Conservation (phyloP, 1,140 invertebrate species). For the Teleopsis dalmanni region DNA sequence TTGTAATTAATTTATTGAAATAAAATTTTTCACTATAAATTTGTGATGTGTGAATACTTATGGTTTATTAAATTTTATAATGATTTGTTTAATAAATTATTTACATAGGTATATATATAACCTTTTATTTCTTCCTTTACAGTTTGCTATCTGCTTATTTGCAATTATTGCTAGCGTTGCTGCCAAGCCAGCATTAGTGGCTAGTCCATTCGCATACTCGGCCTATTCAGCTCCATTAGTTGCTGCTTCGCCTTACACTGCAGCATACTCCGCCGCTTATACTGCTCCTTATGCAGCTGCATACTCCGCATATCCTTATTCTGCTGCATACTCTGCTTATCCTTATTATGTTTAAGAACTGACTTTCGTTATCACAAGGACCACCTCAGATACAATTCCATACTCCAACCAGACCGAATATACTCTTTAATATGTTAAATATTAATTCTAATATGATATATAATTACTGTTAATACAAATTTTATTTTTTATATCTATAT, state of each 20-base stretch:
- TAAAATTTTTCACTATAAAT: not conserved
- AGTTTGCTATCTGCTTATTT: constrained; percentile 39
- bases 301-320: no score
- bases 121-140: not conserved
- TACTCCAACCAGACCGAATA: no score
- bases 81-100: constrained; percentile 1
- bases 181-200: constrained; percentile 33
- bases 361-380: no score
- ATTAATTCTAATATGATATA: no score
- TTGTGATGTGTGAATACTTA: not conserved
- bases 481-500: no score
- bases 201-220: constrained; percentile 39
- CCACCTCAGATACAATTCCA: no score
- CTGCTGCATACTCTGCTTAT: no score
- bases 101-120: constrained; percentile 2
- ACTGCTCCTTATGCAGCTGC: constrained; percentile 27
- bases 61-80: not conserved
- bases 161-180: constrained; percentile 40
- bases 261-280: constrained; percentile 26
- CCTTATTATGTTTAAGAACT: no score
- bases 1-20: not conserved
- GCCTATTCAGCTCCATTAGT: constrained; percentile 43
- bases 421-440: no score
- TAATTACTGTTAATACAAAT: no score
- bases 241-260: constrained; percentile 27